Evolutionary conservation across 2,888 invertebrate genomes (phyloP).

Genomic region (Microctonus brassicae): DNA sequence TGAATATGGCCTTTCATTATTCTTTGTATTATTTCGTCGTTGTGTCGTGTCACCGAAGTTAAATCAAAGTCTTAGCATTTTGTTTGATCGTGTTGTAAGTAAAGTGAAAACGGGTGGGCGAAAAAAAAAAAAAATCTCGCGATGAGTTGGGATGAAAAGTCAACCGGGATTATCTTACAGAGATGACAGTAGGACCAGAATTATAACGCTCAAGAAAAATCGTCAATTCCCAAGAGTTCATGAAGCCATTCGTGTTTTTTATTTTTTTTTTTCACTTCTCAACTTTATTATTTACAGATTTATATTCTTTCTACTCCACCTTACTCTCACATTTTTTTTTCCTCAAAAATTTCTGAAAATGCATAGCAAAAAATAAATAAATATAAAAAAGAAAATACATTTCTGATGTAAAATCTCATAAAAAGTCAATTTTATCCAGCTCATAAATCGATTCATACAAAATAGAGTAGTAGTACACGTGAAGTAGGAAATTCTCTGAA

Average conservation of each 20-base stretch:
- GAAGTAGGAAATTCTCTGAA: not conserved
- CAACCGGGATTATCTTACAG: slow-evolving; percentile 3
- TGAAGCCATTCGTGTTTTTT: not conserved
- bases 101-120: not conserved
- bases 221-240: not conserved
- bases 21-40: slow-evolving; percentile 42
- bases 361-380: not conserved
- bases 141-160: slow-evolving; percentile 3
- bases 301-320: not conserved
- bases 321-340: not conserved
- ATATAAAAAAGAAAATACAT: not conserved
- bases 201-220: not conserved
- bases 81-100: slow-evolving; percentile 39
- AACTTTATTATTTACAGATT: not conserved
- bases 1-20: slow-evolving; percentile 55
- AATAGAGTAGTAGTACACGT: not conserved
- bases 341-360: not conserved
- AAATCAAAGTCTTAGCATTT: slow-evolving; percentile 53
- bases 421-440: slow-evolving; percentile 5
- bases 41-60: slow-evolving; percentile 41
- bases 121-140: not conserved
- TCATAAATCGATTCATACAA: slow-evolving; percentile 1
- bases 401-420: not conserved
- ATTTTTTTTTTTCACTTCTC: not conserved
- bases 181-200: slow-evolving; percentile 8